These are phyloP conservation scores for Popillia japonica DNA, from an alignment of 1,140 invertebrate species.

Conservation along the genomic window DNA sequence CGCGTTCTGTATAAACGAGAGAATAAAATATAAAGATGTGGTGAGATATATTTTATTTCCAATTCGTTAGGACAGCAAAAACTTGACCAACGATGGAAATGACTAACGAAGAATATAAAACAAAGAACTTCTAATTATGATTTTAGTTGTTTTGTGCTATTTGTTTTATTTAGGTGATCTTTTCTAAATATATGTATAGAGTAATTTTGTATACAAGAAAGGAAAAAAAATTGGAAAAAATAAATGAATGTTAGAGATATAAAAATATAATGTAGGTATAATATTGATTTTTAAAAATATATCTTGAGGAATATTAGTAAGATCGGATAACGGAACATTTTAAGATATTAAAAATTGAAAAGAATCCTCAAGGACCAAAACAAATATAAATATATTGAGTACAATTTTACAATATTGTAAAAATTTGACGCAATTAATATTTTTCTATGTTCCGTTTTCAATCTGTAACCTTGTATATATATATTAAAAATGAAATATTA, in stretches of 20 bases:
- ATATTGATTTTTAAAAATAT: neutral
- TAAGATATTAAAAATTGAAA: neutral
- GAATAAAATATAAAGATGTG: too few relatives aligned
- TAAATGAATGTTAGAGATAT: slow-evolving; percentile 2
- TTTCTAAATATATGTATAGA: neutral
- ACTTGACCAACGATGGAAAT: too few relatives aligned
- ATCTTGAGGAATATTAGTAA: neutral
- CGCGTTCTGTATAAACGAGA: too few relatives aligned
- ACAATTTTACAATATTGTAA: neutral
- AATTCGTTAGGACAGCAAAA: too few relatives aligned
- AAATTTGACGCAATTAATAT: neutral
- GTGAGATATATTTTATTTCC: too few relatives aligned
- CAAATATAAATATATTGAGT: neutral
- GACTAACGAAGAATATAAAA: too few relatives aligned
- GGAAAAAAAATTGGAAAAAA: neutral
- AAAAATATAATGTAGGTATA: neutral
- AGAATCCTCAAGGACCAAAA: neutral
- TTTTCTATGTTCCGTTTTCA: neutral
- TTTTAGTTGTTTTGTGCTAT: slow-evolving; percentile 1
- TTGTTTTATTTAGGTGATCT: neutral
- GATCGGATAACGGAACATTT: neutral
- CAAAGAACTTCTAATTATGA: too few relatives aligned
- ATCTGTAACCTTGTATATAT: neutral
- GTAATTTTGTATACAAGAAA: slow-evolving; percentile 7
- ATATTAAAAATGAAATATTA: neutral